phyloP scores from a whole-genome alignment of 2,797 vertebrate genomes.

The Rhodeus uyekii region DNA sequence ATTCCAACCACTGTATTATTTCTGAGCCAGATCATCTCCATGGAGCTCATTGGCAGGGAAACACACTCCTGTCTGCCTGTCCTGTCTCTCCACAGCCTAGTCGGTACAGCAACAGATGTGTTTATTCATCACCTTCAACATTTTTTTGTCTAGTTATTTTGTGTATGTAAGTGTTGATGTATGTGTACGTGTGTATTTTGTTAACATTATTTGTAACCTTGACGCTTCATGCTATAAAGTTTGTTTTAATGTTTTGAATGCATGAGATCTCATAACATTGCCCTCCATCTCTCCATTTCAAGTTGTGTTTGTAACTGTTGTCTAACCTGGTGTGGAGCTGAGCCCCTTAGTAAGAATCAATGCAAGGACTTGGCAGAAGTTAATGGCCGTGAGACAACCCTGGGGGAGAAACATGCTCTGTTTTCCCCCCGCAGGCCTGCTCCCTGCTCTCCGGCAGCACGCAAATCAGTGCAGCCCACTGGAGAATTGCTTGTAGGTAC shows the following conservation, averaged over 20 bases:
- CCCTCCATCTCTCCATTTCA: conserved; percentile 23
- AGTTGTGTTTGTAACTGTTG: conserved; percentile 18
- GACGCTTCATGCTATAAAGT: not conserved
- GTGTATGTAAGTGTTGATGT: not conserved
- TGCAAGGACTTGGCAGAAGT: conserved; percentile 25
- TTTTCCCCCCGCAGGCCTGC: conserved; percentile 23
- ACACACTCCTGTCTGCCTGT: not conserved
- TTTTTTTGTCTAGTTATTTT: not conserved
- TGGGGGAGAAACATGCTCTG: conserved; percentile 35
- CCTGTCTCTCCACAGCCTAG: not conserved
- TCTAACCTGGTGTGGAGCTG: not conserved
- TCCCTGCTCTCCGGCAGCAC: conserved; percentile 20
- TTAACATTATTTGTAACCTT: conserved; percentile 6
- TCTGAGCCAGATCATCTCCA: not conserved
- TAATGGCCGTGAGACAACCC: conserved; percentile 33
- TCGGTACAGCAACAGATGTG: not conserved
- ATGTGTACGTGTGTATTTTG: not conserved
- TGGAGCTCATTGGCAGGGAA: conserved; percentile 27
- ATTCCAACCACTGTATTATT: not conserved
- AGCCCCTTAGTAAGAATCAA: conserved; percentile 30
- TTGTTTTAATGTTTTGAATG: not conserved
- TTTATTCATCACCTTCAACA: not conserved
- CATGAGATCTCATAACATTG: conserved; percentile 11
- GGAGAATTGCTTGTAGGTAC: conserved; percentile 21
- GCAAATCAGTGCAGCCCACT: conserved; percentile 25